phyloP scores from a whole-genome alignment of 1,140 invertebrate species.

The Glomeris maerens region DNA sequence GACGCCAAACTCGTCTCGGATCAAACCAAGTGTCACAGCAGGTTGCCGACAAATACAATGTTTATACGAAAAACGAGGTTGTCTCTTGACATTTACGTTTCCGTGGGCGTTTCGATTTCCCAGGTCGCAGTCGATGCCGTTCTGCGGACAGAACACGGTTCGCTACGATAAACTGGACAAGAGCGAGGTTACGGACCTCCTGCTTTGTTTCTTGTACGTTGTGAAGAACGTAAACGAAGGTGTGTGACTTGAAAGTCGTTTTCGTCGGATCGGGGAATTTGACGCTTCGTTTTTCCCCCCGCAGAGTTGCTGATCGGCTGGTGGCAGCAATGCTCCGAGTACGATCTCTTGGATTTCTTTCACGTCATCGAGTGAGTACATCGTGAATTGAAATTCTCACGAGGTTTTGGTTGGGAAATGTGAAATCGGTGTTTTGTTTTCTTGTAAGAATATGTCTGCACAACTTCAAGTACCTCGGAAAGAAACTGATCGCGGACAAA shows the following conservation, averaged over 20 bases:
- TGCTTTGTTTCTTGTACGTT: slow-evolving; percentile 80
- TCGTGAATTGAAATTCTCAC: too few species aligned
- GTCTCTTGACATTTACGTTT: too few species aligned
- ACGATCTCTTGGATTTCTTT: slow-evolving; percentile 63
- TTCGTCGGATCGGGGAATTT: neutral
- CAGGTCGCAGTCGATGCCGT: slow-evolving; percentile 20
- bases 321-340: slow-evolving; percentile 69
- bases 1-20: too few species aligned
- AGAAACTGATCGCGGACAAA: slow-evolving; percentile 49
- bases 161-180: slow-evolving; percentile 57
- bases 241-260: slow-evolving; percentile 15
- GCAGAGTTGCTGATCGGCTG: slow-evolving; percentile 67
- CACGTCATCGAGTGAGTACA: slow-evolving; percentile 56
- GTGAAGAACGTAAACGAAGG: slow-evolving; percentile 71
- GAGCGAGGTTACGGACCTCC: slow-evolving; percentile 67
- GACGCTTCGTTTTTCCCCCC: slow-evolving; percentile 3
- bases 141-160: slow-evolving; percentile 8
- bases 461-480: slow-evolving; percentile 76
- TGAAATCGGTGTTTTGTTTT: slow-evolving; percentile 14
- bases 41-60: too few species aligned
- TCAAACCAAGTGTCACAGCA: too few species aligned
- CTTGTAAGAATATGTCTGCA: slow-evolving; percentile 56
- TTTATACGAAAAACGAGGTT: too few species aligned
- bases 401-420: slow-evolving; percentile 14
- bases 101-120: too few species aligned